These are phyloP conservation scores for Coboldia fuscipes DNA, from an alignment of 1,140 invertebrate genomes.

Conservation along the genomic window DNA sequence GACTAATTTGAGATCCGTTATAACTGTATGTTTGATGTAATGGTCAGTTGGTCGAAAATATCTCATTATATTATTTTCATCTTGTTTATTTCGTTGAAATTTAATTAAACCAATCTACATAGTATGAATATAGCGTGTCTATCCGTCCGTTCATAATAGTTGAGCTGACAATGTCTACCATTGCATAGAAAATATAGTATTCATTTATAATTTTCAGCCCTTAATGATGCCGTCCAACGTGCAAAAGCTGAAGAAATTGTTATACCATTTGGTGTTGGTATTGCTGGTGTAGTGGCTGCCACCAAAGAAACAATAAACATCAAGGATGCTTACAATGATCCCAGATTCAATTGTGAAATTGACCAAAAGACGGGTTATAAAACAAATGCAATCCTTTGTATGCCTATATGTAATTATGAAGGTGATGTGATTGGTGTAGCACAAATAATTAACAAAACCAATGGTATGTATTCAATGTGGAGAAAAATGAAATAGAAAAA, in stretches of 20 bases:
- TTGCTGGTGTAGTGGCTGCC: constrained; percentile 71
- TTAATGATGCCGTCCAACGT: constrained; percentile 47
- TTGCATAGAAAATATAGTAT: neutral
- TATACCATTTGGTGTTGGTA: constrained; percentile 78
- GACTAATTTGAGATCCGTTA: too few species aligned
- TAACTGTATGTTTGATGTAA: too few species aligned
- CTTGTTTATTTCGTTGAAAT: too few species aligned
- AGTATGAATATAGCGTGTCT: too few species aligned
- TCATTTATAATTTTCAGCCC: constrained; percentile 21
- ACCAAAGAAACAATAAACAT: constrained; percentile 78
- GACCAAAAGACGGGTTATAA: constrained; percentile 82
- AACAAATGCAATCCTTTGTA: constrained; percentile 73
- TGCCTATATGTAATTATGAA: constrained; percentile 90
- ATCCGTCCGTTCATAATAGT: too few species aligned
- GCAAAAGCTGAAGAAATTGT: constrained; percentile 57
- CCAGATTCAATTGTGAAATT: constrained; percentile 72
- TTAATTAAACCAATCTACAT: too few species aligned
- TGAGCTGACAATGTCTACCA: too few species aligned
- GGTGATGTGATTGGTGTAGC: constrained; percentile 92
- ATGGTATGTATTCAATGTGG: constrained; percentile 24
- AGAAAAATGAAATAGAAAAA: neutral
- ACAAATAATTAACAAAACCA: constrained; percentile 92
- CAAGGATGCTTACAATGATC: constrained; percentile 68
- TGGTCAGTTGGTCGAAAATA: too few species aligned
- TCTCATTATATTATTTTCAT: too few species aligned